These are phyloP conservation scores for Macrostomum cliftonense DNA, from an alignment of 2,888 invertebrate species.

Conservation along the genomic window DNA sequence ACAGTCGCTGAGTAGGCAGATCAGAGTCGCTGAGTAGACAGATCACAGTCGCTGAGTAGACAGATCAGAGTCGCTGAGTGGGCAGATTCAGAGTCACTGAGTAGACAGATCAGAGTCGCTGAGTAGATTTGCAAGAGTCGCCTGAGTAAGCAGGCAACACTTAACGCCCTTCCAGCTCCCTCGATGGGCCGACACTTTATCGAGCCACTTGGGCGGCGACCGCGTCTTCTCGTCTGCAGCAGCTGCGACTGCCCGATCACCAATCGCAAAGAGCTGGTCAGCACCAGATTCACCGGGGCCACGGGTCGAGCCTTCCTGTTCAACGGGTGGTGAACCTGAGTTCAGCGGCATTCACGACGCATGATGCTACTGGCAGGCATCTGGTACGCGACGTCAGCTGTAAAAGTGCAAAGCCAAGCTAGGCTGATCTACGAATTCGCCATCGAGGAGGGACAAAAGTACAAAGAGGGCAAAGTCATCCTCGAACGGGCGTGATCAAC, in stretches of 20 bases:
- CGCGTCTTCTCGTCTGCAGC: conserved; percentile 79
- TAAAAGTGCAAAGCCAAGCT: conserved; percentile 80
- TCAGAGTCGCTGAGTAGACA: no score
- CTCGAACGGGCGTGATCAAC: conserved; percentile 81
- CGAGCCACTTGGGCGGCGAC: conserved; percentile 79
- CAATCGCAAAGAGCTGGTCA: conserved; percentile 76
- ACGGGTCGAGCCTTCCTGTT: conserved; percentile 96
- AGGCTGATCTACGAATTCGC: conserved; percentile 94
- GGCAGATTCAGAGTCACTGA: no score
- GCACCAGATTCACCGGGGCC: conserved; percentile 88
- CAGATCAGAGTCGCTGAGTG: no score
- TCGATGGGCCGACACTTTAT: conserved; percentile 42
- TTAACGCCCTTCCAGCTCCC: no score
- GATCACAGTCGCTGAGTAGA: no score
- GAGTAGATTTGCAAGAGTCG: no score
- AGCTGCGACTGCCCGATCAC: conserved; percentile 86
- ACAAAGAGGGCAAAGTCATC: conserved; percentile 88
- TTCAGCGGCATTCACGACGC: conserved; percentile 41
- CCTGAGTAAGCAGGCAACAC: no score
- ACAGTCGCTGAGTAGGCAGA: no score
- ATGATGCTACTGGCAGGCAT: conserved; percentile 89
- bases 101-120: no score
- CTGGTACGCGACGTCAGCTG: conserved; percentile 97
- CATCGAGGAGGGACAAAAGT: conserved; percentile 84
- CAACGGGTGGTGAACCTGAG: conserved; percentile 46